phyloP scores from a whole-genome alignment of 2,888 invertebrate species.

The Hyposoter didymator region DNA sequence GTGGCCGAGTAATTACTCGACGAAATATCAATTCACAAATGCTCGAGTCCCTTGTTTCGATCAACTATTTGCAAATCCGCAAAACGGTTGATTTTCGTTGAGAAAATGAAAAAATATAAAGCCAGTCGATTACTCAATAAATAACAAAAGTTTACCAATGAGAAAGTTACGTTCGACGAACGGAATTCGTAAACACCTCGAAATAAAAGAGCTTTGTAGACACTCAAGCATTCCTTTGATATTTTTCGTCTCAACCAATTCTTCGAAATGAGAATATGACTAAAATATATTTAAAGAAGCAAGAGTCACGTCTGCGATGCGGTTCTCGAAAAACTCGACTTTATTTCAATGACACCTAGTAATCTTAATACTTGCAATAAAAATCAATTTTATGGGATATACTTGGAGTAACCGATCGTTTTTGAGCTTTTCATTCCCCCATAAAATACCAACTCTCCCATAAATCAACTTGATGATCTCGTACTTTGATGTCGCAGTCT shows the following conservation, averaged over 20 bases:
- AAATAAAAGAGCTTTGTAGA: neutral
- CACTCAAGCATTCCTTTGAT: neutral
- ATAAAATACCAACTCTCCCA: conserved; percentile 25
- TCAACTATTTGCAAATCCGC: neutral
- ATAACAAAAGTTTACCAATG: too few relatives aligned
- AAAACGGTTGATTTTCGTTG: neutral
- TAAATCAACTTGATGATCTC: conserved; percentile 47
- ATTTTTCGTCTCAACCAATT: neutral
- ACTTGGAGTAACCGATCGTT: conserved; percentile 1
- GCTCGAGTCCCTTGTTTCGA: neutral
- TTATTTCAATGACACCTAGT: conserved; percentile 7
- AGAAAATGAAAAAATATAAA: neutral
- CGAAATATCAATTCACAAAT: conserved; percentile 16
- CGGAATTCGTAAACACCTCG: neutral
- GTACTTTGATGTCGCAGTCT: conserved; percentile 53
- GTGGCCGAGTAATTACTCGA: conserved; percentile 39
- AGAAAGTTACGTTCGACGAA: neutral
- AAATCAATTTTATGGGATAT: conserved; percentile 2
- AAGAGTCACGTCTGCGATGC: neutral
- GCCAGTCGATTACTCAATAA: neutral
- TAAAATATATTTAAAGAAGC: conserved; percentile 1
- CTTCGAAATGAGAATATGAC: conserved; percentile 7
- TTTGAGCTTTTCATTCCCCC: conserved; percentile 21
- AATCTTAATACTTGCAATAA: neutral
- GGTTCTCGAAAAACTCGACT: neutral